Base-by-base conservation (phyloP, 1,140 invertebrate species). In the Atta colombica region DNA sequence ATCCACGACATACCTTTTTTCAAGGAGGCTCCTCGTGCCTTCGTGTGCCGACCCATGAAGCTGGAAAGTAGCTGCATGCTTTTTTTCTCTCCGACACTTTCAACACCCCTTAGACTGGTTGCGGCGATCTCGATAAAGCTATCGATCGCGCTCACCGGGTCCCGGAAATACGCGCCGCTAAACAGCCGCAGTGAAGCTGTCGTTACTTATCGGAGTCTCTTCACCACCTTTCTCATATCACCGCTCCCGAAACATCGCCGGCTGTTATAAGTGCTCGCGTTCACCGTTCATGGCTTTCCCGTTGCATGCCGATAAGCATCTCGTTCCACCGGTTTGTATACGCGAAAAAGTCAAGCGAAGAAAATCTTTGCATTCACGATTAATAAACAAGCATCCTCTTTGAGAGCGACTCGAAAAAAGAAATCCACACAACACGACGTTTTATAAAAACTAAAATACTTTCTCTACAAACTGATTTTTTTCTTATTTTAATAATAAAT, bases 61-160 rank as follows among this genome's bases (percentile, higher is more conserved):
- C 88, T 93, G 72, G 93, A 93, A 88, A 94, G 82, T 61, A 94
- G 87, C 90, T 94, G 93, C 93, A 94, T 93, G 68, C 72, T 93
- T 92, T 89, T 66, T 77, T 86, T 87, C 49, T 72, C 68, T 49
- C 63, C 80, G 81, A 51, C 55, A 28, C 51, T 72, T 86, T 87
- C 80, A 25, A 8, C 66, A 21, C 77, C 78, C 63, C 78, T 90
- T 53, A 55, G 49, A 65, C 31, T 49, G 61, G 78, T 45, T 55
- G 63, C 74, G 51, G 45, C 81, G 61, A 69, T 69, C 60, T 3
- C 72, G 49, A 87, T 87, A 74, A 86, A 90, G 49, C 60, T 72
- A 89, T 90, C 84, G 80, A 87, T 87, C 65, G 74, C 51, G 45
- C 10, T 28, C 69, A 28, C 63, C 55, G 66, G 81, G 65, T 61